Evolutionary conservation across 2,797 vertebrate genomes (phyloP), one percentile per base, ranked within the genome.

Genomic region (Saxicola maurus): DNA sequence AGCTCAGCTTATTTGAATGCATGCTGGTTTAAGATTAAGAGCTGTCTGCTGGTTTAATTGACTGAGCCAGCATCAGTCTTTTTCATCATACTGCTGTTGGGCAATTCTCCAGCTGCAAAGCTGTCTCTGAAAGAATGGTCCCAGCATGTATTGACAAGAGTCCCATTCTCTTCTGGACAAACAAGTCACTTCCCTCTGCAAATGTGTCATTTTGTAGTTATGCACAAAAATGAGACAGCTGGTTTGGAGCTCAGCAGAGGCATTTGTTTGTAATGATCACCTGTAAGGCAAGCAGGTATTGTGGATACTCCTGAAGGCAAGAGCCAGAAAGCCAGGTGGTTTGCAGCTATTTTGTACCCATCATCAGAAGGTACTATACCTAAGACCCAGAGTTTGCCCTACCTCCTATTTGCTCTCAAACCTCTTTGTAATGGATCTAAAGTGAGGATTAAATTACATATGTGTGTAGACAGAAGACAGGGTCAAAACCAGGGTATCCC

Each of bases 81-180:
- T 81, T 84, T 90, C 67, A 72, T 72, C 60, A 51, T 56, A 81
- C 25, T 78, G 69, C 59, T 93, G 67, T 73, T 9, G 9, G 77
- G 88, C 81, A 82, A 62, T 69, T 88, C 71, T 92, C 92, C 86
- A 92, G 78, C 67, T 94, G 88, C 78, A 88, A 75, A 88, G 33
- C 60, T 88, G 48, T 73, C 64, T 82, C 57, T 85, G 81, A 86
- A 91, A 92, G 71, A 92, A 82, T 56, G 30, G 67, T 69, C 60
- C 56, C 5, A 3, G 81, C 60, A 49, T 78, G 64, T 91, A 60
- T 60, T 92, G 86, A 92, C 71, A 82, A 76, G 40, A 43, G 45
- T 76, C n/a, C 56, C 43, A 62, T 90, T 92, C 55, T 93, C 49
- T 92, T 76, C 71, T 48, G 48, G 78, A 81, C 67, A 82, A 93